Evolutionary conservation across 1,140 invertebrate species (phyloP), one percentile per base, ranked within the genome.

Genomic region (Drosophila nasuta): DNA sequence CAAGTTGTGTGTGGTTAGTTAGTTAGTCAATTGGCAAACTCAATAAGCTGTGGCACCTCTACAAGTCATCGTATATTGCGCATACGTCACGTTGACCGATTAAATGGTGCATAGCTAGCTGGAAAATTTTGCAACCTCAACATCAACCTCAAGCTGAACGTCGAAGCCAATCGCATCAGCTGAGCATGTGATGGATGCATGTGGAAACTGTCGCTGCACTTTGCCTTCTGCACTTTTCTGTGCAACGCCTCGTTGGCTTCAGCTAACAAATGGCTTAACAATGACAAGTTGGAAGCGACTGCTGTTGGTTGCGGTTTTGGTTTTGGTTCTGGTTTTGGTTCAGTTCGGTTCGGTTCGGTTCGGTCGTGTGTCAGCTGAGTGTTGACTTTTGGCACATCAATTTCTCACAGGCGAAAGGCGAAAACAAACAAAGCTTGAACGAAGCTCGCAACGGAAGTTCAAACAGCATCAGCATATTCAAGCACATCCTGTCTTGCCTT

Each of bases 301-400:
- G 33, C 33, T 33, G 30, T 35, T 38, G 52, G 7, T 41, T 13
- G n/a, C 41, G 41, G 8, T 48, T 62, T 35, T 28, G 58, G 20
- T 25, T 25, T 25, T 25, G 20, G 20, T 20, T 20, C 3, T 25
- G 20, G 20, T 20, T 20, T 20, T 17, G 35, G 1, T 13, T 41
- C 38, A 25, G 5, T 30, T 1, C 20, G 20, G 20, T 25, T 25
- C 20, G 20, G 20, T 25, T 25, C 20, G 17, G n/a, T 41, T 43
- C 30, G 71, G 66, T 57, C 72, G 43, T 63, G 59, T 75, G 66
- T 75, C 45, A 64, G 41, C 49, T 15, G 15, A 58, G 58, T 63
- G 73, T 71, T 75, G 73, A 75, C 73, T 58, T 64, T 75, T 51
- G 13, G 2, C 68, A 64, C 69, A 77, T 67, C 63, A 72, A 76